These are phyloP conservation scores for Aphrophora alni DNA, from an alignment of 2,888 invertebrate species.

Conservation along the genomic window DNA sequence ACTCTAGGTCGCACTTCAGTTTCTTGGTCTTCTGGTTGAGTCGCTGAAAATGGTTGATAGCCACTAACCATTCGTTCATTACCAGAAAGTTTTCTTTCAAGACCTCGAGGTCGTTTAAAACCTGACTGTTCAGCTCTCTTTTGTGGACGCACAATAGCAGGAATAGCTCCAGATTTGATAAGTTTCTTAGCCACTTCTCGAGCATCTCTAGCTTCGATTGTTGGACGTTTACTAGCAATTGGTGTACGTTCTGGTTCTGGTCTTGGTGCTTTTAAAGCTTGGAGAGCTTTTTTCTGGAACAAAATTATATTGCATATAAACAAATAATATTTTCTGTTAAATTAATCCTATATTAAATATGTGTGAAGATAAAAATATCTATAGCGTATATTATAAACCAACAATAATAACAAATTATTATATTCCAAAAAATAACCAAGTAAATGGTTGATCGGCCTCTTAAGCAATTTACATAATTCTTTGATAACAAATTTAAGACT, in stretches of 20 bases:
- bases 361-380: no score
- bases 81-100: constrained; percentile 51
- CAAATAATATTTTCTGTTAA: constrained; percentile 3
- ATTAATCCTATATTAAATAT: neutral
- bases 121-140: constrained; percentile 87
- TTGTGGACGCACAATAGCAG: constrained; percentile 82
- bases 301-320: constrained; percentile 20
- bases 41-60: constrained; percentile 91
- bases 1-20: constrained; percentile 64
- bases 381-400: no score
- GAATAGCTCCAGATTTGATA: constrained; percentile 92
- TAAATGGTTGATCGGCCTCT: no score
- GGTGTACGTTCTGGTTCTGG: constrained; percentile 86
- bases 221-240: constrained; percentile 60
- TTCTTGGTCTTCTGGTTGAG: constrained; percentile 74
- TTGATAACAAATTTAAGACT: no score
- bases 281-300: constrained; percentile 78
- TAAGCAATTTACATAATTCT: no score
- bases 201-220: constrained; percentile 89
- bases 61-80: constrained; percentile 78
- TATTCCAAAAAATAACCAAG: no score
- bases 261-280: constrained; percentile 83
- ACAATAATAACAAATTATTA: no score
- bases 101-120: constrained; percentile 85
- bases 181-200: constrained; percentile 93